Evolutionary conservation across 2,797 vertebrate genomes (phyloP), one percentile per base, ranked within the genome.

Genomic region (Adelosebastes latens): DNA sequence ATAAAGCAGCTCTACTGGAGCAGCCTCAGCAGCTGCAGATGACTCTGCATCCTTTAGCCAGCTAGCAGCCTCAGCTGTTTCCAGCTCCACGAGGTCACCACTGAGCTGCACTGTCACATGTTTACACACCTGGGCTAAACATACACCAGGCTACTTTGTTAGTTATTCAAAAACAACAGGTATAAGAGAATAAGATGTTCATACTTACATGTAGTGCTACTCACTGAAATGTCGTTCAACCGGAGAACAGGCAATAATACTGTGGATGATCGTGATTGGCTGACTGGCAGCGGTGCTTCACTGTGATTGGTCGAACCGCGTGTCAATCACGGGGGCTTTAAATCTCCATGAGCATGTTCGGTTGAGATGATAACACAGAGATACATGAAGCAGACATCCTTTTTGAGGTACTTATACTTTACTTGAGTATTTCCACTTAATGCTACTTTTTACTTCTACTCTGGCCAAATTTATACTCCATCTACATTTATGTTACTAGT

Each of bases 41-140:
- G 94, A 94, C 94, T 90, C 36, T 89, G 93, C 93, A 90, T 90
- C 87, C 82, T 74, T 53, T 18, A 39, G 67, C 53, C 11, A 9
- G 32, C 39, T 18, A 39, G 65, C 55, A 9, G n/a, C 39, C 12
- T 36, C 36, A 39, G 36, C 36, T 10, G 60, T 71, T 80, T 63
- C 16, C 55, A 8, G 73, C 80, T 70, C 46, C 2, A 0, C 7
- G 24, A 0, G 12, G 1, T 20, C 77, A 0, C 39, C 1, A 34
- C 36, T 2, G 6, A 27, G 20, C 66, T 6, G 1, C 29, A 12
- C 1, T 2, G n/a, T 16, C 0, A 75, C 20, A 13, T 5, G 8
- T 39, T 39, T 3, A 62, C 1, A 32, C 29, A 27, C 25, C 22
- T 1, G 4, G 1, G 75, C 4, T 25, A 25, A 67, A 64, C 3